phyloP scores from a whole-genome alignment of 1,140 invertebrate species.

The Portunus trituberculatus region DNA sequence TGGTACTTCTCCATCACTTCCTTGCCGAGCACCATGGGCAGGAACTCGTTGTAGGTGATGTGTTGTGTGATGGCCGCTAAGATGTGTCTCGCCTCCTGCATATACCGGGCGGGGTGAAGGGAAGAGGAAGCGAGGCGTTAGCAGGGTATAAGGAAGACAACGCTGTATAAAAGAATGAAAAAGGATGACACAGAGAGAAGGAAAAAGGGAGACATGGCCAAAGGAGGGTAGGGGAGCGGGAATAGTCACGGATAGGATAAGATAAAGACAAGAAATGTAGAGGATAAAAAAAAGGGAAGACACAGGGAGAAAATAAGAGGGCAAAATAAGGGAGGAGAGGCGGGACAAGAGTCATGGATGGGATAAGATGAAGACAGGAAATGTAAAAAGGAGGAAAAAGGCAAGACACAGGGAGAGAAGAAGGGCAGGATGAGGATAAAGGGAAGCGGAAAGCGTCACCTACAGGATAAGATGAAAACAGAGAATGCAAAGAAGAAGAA shows the following conservation, averaged over 20 bases:
- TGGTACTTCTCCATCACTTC: conserved; percentile 96
- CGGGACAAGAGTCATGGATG: too few species aligned
- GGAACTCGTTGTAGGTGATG: conserved; percentile 96
- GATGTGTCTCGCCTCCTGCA: conserved; percentile 91
- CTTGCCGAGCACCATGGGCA: conserved; percentile 95
- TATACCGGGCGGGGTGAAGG: conserved; percentile 76
- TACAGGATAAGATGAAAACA: background rate
- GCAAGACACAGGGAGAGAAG: too few species aligned
- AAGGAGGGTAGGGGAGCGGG: background rate
- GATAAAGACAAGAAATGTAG: background rate
- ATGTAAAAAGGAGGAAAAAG: too few species aligned
- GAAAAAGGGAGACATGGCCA: too few species aligned
- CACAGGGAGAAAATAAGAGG: too few species aligned
- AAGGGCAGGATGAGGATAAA: too few species aligned
- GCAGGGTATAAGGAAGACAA: background rate
- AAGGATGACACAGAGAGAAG: too few species aligned
- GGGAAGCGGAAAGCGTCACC: too few species aligned
- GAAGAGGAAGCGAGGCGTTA: background rate
- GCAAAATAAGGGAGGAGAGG: too few species aligned
- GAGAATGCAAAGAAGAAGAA: background rate
- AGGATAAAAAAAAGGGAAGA: background rate
- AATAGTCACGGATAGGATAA: background rate
- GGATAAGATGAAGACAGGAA: too few species aligned
- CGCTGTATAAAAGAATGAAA: background rate
- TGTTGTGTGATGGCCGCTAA: conserved; percentile 95